Evolutionary conservation across 2,888 invertebrate genomes (phyloP), one percentile per base, ranked within the genome.

Genomic region (Anodontia alba): DNA sequence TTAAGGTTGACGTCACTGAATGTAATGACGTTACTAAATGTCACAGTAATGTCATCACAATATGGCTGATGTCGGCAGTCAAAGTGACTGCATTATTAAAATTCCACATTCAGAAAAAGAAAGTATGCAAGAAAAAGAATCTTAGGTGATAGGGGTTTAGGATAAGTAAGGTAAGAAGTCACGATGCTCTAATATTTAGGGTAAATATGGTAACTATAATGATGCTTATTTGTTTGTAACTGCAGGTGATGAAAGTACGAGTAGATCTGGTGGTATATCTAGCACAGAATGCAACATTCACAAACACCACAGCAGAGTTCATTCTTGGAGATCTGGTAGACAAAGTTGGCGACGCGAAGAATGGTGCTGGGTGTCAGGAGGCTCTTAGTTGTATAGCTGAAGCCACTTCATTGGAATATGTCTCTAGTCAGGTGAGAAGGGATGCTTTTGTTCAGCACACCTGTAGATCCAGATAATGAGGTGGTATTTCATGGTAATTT

Each of bases 301-400:
- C 87, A 92, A 96, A 96, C 36, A 96, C 96, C 0, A 96, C 97
- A 5, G 96, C 97, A 12, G 96, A 97, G 90, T 96, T 96, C 90
- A 96, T 97, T 43, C 94, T 98, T 2, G 96, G 96, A 91, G 98
- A 98, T 88, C 95, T 98, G 29, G 96, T 97, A 0, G 97, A 97
- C 62, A 98, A 98, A 92, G 95, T 98, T 1, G 97, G 97, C 0
- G 98, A 98, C 93, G 95, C 96, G 0, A 98, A 98, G 87, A 98
- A 97, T 94, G 96, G 96, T 0, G 88, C 95, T 1, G 95, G 96
- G 0, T 96, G 97, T 0, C 96, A 96, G 0, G 97, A 97, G 84
- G 96, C 97, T 0, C 95, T 98, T 2, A 96, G 96, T 0, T 96
- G 96, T 0, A 96, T 98, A 33, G 96, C 98, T 0, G 98, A 98